Conservation (phyloP, 2,113 vertebrate species). For the Planiliza haematocheilus region DNA sequence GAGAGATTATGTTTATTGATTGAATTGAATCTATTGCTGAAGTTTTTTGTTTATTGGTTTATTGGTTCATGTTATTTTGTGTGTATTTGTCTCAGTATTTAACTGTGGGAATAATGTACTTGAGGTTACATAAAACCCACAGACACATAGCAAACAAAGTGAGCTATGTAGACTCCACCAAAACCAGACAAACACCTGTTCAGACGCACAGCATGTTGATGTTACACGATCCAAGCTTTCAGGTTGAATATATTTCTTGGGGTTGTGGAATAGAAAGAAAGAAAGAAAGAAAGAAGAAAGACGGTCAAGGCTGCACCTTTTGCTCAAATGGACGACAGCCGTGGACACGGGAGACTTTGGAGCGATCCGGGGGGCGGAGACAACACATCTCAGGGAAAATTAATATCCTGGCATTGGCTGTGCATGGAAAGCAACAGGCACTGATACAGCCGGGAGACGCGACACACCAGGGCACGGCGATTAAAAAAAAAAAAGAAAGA, state of each 20-base stretch:
- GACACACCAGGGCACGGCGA: constrained; percentile 64
- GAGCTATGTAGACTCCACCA: constrained; percentile 19
- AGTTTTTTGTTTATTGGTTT: background rate
- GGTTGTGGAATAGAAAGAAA: no score
- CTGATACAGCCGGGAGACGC: constrained; percentile 67
- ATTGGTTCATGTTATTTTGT: background rate
- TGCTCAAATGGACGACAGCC: constrained; percentile 69
- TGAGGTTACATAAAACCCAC: constrained; percentile 3
- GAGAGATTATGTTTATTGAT: background rate
- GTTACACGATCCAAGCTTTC: background rate
- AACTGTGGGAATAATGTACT: background rate
- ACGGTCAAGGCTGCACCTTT: constrained; percentile 54
- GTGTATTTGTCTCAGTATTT: background rate
- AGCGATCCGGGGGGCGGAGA: constrained; percentile 55
- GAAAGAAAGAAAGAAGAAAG: constrained; percentile 2
- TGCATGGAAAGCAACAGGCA: constrained; percentile 75
- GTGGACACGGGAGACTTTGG: constrained; percentile 56
- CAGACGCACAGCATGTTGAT: background rate
- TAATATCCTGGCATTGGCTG: constrained; percentile 64
- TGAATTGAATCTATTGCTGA: background rate
- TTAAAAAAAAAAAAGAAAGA: constrained; percentile 20
- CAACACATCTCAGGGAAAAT: constrained; percentile 57
- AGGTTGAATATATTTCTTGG: background rate
- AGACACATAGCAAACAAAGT: constrained; percentile 20
- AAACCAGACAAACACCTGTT: constrained; percentile 19